Evolutionary conservation across 2,888 invertebrate genomes (phyloP).

Genomic region (Ptilodon capucinus): DNA sequence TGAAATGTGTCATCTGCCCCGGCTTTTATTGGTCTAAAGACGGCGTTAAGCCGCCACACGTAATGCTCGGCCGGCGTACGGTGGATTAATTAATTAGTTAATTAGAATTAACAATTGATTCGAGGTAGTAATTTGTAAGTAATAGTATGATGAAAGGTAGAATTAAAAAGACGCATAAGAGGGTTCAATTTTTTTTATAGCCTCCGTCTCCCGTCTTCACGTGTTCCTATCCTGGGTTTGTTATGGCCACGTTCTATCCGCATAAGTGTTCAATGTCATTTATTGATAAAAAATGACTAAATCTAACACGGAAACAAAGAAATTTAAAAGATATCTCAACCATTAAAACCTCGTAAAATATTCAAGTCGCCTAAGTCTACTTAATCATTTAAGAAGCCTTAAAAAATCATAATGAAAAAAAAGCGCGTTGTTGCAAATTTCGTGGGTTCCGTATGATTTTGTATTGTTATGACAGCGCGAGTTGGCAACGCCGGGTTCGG

Average conservation of each 20-base stretch:
- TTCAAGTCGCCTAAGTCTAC: constrained; percentile 23
- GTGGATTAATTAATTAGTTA: constrained; percentile 29
- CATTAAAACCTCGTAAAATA: constrained; percentile 5
- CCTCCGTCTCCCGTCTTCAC: no score
- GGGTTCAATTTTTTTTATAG: no score
- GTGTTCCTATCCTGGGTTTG: no score
- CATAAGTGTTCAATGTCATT: no score
- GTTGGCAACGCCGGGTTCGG: constrained; percentile 76
- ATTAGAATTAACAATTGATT: neutral
- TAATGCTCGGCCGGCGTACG: constrained; percentile 28
- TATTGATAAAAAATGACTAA: neutral
- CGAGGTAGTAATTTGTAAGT: neutral
- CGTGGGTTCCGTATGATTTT: constrained; percentile 66
- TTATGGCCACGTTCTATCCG: no score
- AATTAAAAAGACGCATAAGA: no score
- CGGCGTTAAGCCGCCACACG: constrained; percentile 26
- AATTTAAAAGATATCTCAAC: neutral
- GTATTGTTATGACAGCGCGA: constrained; percentile 80
- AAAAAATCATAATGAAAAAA: constrained; percentile 30
- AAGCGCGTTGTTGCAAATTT: constrained; percentile 56
- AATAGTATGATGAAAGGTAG: no score
- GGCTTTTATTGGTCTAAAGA: constrained; percentile 2
- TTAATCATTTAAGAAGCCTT: constrained; percentile 32
- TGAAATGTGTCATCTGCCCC: constrained; percentile 1
- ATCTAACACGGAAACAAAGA: neutral